phyloP scores from a whole-genome alignment of 2,797 vertebrate species.

The Neosilurus mollespiculum region DNA sequence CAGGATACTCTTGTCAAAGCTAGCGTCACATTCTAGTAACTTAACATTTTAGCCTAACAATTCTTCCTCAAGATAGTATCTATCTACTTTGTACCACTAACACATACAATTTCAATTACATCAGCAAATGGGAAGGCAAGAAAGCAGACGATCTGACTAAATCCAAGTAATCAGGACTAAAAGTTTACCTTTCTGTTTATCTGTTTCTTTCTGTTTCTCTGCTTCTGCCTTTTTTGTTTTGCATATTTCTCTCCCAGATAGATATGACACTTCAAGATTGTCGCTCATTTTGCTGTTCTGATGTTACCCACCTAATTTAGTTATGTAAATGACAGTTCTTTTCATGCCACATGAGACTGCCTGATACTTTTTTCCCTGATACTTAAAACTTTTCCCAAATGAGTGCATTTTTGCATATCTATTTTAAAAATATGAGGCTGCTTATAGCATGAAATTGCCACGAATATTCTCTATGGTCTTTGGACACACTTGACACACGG shows the following conservation, averaged over 20 bases:
- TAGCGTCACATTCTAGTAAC: not conserved
- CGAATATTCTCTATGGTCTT: not conserved
- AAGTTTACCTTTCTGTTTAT: not conserved
- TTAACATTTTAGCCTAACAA: not conserved
- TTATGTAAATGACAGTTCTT: not conserved
- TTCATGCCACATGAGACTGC: not conserved
- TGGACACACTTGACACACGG: not conserved
- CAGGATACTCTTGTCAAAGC: not conserved
- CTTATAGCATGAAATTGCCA: not conserved
- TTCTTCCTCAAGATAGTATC: not conserved
- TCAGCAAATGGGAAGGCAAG: not conserved
- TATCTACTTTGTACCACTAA: not conserved
- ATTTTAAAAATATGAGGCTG: not conserved
- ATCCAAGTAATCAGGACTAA: not conserved
- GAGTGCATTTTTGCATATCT: not conserved
- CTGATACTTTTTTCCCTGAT: not conserved
- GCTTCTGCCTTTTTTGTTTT: not conserved
- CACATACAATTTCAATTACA: not conserved
- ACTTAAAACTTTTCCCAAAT: not conserved
- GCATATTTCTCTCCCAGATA: not conserved
- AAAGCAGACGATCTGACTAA: not conserved
- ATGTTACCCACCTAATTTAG: not conserved
- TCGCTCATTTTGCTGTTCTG: not conserved
- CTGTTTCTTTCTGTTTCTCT: not conserved
- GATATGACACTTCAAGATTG: not conserved